Percentiles rank a stretch among this genome's conserved stretches.
Conservation (phyloP, 1,140 invertebrate species). For the Trichomalopsis sarcophagae region DNA sequence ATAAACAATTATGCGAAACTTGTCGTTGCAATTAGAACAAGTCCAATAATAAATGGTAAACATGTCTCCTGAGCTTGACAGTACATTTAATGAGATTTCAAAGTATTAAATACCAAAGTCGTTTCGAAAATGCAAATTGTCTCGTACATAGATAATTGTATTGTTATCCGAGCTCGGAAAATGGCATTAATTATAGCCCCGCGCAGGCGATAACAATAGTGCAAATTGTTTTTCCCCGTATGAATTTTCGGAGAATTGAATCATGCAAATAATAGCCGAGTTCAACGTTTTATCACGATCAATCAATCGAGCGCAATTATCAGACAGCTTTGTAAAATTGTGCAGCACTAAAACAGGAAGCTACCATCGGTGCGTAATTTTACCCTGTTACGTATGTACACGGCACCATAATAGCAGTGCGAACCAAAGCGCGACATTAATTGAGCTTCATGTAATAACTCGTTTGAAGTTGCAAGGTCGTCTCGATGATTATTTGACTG, state of each 20-base stretch:
- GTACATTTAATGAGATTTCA: no score
- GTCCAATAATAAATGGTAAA: no score
- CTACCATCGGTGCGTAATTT: neutral
- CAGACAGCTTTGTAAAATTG: neutral
- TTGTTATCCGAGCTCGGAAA: neutral
- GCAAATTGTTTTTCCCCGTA: neutral
- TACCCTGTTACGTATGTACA: neutral
- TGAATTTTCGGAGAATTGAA: neutral
- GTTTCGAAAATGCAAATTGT: no score
- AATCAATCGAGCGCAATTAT: neutral
- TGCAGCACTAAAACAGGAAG: constrained; percentile 20
- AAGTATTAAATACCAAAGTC: no score
- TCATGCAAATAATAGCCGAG: neutral
- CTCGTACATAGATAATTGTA: neutral
- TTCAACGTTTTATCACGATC: neutral
- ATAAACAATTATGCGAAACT: neutral
- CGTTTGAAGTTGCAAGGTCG: constrained; percentile 25
- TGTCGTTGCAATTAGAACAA: no score
- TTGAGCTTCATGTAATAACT: neutral
- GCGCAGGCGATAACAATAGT: no score
- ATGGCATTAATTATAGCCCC: neutral
- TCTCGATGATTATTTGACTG: neutral
- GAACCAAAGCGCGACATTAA: neutral
- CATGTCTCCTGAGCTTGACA: no score
- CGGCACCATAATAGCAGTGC: neutral